Percentiles rank a stretch among this genome's conserved stretches.
These are phyloP conservation scores for Atopsyche davidsoni DNA, from an alignment of 1,140 invertebrate genomes.

Conservation along the genomic window DNA sequence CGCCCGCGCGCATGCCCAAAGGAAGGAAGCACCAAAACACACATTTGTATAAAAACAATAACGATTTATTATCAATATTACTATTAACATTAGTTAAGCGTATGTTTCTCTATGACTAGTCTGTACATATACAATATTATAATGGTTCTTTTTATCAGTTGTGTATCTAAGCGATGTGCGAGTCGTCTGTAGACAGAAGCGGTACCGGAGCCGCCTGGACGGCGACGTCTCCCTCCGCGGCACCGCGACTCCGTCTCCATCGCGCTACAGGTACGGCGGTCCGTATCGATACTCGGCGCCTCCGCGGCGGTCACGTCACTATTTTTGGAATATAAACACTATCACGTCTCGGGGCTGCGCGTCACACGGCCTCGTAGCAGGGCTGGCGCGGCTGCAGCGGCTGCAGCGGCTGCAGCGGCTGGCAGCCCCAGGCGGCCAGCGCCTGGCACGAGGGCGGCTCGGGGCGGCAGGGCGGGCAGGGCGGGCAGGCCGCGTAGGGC, in stretches of 20 bases:
- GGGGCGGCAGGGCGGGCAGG: slow-evolving; percentile 15
- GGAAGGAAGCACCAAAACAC: slow-evolving; percentile 17
- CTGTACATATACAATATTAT: slow-evolving; percentile 29
- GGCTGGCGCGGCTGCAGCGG: slow-evolving; percentile 16
- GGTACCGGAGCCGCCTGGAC: slow-evolving; percentile 15
- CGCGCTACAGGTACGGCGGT: not conserved
- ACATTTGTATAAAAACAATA: slow-evolving; percentile 31
- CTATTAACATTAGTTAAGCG: slow-evolving; percentile 32
- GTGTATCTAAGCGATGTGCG: slow-evolving; percentile 22
- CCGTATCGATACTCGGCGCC: not conserved
- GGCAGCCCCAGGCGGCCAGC: slow-evolving; percentile 10
- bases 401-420: slow-evolving; percentile 15
- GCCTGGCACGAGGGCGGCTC: slow-evolving; percentile 22
- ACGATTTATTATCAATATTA: slow-evolving; percentile 30
- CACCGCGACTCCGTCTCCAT: too few relatives aligned
- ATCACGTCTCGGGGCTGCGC: slow-evolving; percentile 14
- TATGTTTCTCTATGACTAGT: slow-evolving; percentile 32
- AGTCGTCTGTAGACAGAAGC: slow-evolving; percentile 14
- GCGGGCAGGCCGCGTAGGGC: slow-evolving; percentile 15
- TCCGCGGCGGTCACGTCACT: slow-evolving; percentile 17
- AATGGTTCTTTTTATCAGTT: slow-evolving; percentile 22
- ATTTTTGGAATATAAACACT: slow-evolving; percentile 27
- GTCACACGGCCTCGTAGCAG: slow-evolving; percentile 28
- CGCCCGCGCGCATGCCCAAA: slow-evolving; percentile 8
- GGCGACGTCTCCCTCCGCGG: slow-evolving; percentile 6